These are phyloP conservation scores for Synanthedon tipuliformis DNA, from an alignment of 2,888 invertebrate genomes.

Conservation along the genomic window DNA sequence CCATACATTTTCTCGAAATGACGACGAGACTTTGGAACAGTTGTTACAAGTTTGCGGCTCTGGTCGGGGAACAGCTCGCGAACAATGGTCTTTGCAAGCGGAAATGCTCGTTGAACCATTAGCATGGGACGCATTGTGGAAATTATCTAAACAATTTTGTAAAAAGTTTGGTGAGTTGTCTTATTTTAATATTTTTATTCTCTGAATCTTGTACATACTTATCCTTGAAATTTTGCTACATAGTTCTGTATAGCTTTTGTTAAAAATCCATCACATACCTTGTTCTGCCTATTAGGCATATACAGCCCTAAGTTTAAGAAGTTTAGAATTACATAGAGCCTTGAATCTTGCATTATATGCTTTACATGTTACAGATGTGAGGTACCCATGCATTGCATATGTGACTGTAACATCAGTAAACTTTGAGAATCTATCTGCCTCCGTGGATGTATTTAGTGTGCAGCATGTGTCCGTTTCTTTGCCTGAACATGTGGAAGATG, in stretches of 20 bases:
- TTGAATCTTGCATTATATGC: neutral
- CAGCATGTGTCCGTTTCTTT: constrained; percentile 73
- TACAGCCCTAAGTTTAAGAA: no score
- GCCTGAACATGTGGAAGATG: constrained; percentile 71
- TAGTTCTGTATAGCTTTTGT: no score
- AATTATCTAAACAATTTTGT: constrained; percentile 73
- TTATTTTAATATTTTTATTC: neutral
- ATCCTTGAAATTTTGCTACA: no score
- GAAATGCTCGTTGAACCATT: constrained; percentile 73
- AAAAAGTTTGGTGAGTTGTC: constrained; percentile 62
- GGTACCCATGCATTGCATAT: constrained; percentile 74
- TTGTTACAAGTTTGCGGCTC: constrained; percentile 43
- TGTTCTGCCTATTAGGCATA: no score
- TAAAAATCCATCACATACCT: no score
- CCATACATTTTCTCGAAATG: constrained; percentile 47
- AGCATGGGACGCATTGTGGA: constrained; percentile 80
- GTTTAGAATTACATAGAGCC: no score
- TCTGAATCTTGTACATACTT: no score
- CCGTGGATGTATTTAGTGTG: constrained; percentile 72
- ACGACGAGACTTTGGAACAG: constrained; percentile 47
- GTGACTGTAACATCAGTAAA: constrained; percentile 70
- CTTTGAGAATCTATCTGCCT: constrained; percentile 64
- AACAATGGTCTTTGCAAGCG: constrained; percentile 57
- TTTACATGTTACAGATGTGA: constrained; percentile 49
- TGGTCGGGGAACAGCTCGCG: constrained; percentile 42